Conservation (phyloP, 2,888 invertebrate species). For the Crepidodera aurea region DNA sequence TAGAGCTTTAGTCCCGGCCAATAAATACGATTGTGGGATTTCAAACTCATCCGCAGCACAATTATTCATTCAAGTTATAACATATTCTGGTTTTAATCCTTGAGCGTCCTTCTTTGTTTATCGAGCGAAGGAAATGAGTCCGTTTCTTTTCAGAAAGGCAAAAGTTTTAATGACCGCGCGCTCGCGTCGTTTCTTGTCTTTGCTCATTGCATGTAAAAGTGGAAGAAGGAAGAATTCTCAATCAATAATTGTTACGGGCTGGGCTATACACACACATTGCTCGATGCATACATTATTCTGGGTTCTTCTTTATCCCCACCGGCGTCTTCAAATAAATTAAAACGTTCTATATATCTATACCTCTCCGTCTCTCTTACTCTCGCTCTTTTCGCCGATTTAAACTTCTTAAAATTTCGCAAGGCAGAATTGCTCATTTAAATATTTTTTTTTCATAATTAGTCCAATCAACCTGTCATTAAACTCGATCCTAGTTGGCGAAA, state of each 20-base stretch:
- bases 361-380: slow-evolving; percentile 4
- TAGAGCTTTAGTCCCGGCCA: slow-evolving; percentile 55
- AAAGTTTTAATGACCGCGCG: slow-evolving; percentile 61
- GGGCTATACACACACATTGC: slow-evolving; percentile 47
- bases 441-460: too few relatives aligned
- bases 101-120: slow-evolving; percentile 56
- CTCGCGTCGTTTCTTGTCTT: slow-evolving; percentile 49
- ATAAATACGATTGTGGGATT: slow-evolving; percentile 60
- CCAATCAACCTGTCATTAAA: too few relatives aligned
- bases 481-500: too few relatives aligned
- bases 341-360: slow-evolving; percentile 20
- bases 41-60: slow-evolving; percentile 62
- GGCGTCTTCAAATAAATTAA: slow-evolving; percentile 31
- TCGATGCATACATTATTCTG: slow-evolving; percentile 45
- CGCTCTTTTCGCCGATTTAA: not conserved
- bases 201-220: slow-evolving; percentile 59
- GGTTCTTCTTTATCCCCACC: slow-evolving; percentile 29
- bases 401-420: not conserved
- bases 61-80: slow-evolving; percentile 63
- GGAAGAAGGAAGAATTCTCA: slow-evolving; percentile 71
- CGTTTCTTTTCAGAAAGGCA: slow-evolving; percentile 61
- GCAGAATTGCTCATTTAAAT: too few relatives aligned
- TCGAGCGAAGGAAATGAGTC: slow-evolving; percentile 58
- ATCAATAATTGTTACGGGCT: slow-evolving; percentile 74
- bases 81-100: slow-evolving; percentile 61